Percentiles rank a stretch among this genome's conserved stretches.
Evolutionary conservation across 2,888 invertebrate genomes (phyloP).

Genomic region (Andrena minutula): DNA sequence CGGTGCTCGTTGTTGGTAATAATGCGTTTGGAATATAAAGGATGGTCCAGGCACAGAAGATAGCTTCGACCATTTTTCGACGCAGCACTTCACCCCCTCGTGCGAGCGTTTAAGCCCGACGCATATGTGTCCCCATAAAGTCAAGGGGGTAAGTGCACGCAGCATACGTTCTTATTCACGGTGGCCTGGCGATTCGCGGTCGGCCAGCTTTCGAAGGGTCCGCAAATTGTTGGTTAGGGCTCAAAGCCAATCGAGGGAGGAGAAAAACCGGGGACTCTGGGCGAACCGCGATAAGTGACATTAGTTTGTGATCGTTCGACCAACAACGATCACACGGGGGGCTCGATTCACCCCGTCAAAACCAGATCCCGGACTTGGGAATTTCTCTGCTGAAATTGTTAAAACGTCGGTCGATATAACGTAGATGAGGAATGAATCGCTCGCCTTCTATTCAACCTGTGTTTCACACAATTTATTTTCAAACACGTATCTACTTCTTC

Average conservation of each 20-base stretch:
- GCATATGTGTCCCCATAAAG: slow-evolving; percentile 66
- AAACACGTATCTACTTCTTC: no score
- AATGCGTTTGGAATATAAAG: background rate
- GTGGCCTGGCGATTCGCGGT: slow-evolving; percentile 64
- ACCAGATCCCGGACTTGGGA: slow-evolving; percentile 17
- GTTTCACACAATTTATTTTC: no score
- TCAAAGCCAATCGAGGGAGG: slow-evolving; percentile 65
- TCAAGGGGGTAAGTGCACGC: slow-evolving; percentile 65
- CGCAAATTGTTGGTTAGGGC: slow-evolving; percentile 70
- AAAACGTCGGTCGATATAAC: slow-evolving; percentile 3
- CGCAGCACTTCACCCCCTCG: slow-evolving; percentile 16
- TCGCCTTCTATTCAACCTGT: no score
- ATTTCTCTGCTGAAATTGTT: slow-evolving; percentile 3
- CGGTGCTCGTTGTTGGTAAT: background rate
- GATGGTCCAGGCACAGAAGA: background rate
- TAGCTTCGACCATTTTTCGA: slow-evolving; percentile 18
- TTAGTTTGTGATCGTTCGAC: slow-evolving; percentile 53
- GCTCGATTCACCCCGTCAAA: slow-evolving; percentile 36
- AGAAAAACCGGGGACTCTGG: slow-evolving; percentile 49
- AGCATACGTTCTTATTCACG: slow-evolving; percentile 70
- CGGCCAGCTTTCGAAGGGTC: slow-evolving; percentile 69
- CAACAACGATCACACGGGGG: slow-evolving; percentile 36
- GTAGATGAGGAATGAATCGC: background rate
- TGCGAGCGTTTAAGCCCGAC: slow-evolving; percentile 42
- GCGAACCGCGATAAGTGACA: slow-evolving; percentile 64